These are phyloP conservation scores for Procambarus clarkii DNA, from an alignment of 1,140 invertebrate genomes.

Conservation along the genomic window DNA sequence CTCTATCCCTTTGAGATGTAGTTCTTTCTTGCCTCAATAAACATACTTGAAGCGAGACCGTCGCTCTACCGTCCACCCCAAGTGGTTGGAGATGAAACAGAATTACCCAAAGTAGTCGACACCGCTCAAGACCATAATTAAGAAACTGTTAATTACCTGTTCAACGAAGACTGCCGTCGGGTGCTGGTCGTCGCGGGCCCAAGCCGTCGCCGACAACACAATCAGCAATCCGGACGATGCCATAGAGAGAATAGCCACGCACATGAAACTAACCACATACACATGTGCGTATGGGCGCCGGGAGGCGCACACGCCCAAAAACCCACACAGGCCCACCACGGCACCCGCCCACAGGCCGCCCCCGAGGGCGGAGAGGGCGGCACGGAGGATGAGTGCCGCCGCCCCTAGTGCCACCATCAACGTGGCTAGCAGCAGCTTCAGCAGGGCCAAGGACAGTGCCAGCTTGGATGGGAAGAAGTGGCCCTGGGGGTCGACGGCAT, in stretches of 20 bases:
- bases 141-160: conserved; percentile 50
- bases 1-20: no score
- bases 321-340: conserved; percentile 69
- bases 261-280: conserved; percentile 71
- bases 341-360: conserved; percentile 73
- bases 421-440: conserved; percentile 70
- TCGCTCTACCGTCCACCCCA: no score
- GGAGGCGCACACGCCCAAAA: conserved; percentile 71
- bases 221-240: conserved; percentile 72
- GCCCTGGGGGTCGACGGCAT: conserved; percentile 62
- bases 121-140: no score
- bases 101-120: no score
- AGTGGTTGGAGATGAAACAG: no score
- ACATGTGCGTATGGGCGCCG: conserved; percentile 57
- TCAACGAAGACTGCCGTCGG: conserved; percentile 73
- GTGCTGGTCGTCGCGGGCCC: conserved; percentile 72
- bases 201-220: conserved; percentile 73
- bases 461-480: conserved; percentile 72
- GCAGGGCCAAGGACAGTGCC: conserved; percentile 70
- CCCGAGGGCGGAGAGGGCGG: conserved; percentile 69
- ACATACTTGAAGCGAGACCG: no score
- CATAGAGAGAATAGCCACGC: conserved; percentile 67
- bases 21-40: no score
- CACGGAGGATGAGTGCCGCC: conserved; percentile 65
- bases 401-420: conserved; percentile 70